These are phyloP conservation scores for Brachirus orientalis DNA, from an alignment of 2,113 vertebrate genomes.

Conservation along the genomic window DNA sequence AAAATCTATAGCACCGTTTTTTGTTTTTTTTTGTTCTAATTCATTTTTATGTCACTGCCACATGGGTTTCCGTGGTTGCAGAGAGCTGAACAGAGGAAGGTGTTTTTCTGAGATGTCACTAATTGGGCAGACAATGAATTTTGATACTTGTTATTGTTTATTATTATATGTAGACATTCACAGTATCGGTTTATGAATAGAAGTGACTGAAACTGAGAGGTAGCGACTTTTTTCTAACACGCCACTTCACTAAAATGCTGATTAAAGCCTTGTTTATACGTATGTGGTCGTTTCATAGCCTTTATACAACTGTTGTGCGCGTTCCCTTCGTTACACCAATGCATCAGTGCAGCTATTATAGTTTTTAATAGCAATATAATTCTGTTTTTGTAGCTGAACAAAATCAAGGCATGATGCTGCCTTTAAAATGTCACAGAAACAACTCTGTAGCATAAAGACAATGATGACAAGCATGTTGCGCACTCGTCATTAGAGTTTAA, in stretches of 20 bases:
- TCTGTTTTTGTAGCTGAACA: constrained; percentile 78
- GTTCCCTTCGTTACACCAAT: constrained; percentile 62
- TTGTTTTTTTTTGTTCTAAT: constrained; percentile 81
- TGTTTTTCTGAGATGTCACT: constrained; percentile 36
- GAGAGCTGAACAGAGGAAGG: constrained; percentile 65
- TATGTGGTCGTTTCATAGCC: constrained; percentile 64
- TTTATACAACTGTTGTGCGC: constrained; percentile 59
- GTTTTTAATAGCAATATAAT: constrained; percentile 84
- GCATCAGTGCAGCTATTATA: constrained; percentile 76
- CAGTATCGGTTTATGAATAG: constrained; percentile 45
- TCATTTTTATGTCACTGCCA: no score
- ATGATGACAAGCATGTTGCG: constrained; percentile 74
- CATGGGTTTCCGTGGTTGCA: constrained; percentile 64
- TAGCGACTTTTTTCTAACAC: constrained; percentile 64
- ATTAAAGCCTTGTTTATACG: constrained; percentile 62
- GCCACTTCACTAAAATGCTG: constrained; percentile 61
- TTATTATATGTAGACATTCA: constrained; percentile 36
- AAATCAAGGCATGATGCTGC: constrained; percentile 77
- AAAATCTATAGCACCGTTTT: constrained; percentile 76
- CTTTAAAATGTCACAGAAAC: constrained; percentile 73
- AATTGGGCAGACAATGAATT: constrained; percentile 68
- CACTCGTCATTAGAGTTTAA: constrained; percentile 64
- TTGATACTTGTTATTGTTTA: constrained; percentile 44
- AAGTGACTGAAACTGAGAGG: constrained; percentile 42
- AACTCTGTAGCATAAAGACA: constrained; percentile 82